phyloP scores from a whole-genome alignment of 2,113 vertebrate species.

The Erythrolamprus reginae region DNA sequence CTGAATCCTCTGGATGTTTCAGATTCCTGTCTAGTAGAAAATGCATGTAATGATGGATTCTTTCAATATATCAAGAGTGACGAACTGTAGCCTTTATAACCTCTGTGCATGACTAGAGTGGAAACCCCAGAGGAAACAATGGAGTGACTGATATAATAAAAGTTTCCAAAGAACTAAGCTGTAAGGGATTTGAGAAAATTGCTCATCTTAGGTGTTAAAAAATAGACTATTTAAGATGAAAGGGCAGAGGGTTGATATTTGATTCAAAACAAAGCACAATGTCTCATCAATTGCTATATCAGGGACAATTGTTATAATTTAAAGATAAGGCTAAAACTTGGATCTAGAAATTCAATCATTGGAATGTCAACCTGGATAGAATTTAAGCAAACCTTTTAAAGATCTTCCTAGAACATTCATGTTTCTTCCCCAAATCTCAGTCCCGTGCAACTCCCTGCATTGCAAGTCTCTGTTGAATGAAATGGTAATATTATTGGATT shows the following conservation, averaged over 20 bases:
- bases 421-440: not conserved
- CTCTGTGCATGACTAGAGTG: not conserved
- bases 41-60: not conserved
- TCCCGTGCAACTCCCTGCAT: not conserved
- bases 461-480: slow-evolving; percentile 16
- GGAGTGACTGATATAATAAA: not conserved
- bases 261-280: not conserved
- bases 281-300: not conserved
- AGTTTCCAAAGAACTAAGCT: not conserved
- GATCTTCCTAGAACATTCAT: too few relatives aligned
- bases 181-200: not conserved
- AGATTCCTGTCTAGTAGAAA: not conserved
- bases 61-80: slow-evolving; percentile 18
- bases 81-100: not conserved
- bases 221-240: not conserved
- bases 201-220: not conserved
- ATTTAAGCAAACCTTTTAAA: not conserved
- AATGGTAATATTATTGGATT: slow-evolving; percentile 23
- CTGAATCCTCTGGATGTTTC: not conserved
- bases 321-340: not conserved
- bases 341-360: not conserved
- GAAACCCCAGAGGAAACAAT: not conserved
- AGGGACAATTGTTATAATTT: not conserved
- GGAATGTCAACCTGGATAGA: not conserved
- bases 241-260: not conserved